Base-by-base conservation (phyloP, 2,888 invertebrate species). In the Cloeon dipterum region DNA sequence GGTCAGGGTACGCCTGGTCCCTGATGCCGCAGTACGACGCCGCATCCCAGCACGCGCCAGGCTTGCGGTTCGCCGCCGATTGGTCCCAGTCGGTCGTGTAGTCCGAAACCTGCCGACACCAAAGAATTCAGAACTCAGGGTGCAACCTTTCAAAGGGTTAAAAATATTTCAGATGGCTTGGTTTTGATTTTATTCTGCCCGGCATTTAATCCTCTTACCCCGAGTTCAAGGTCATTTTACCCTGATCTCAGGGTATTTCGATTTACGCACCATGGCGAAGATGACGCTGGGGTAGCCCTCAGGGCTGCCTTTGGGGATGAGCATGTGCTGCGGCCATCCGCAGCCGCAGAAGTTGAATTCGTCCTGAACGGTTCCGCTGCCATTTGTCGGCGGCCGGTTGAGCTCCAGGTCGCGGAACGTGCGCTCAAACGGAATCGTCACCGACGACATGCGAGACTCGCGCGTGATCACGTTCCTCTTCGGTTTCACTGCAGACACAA, bases 261-360 rank as follows among this genome's bases (percentile, higher is more conserved):
- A 50, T 42, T 55, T 48, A 3, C 55, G 50, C 20, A 55, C 44
- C 52, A 56, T 55, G 35, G 51, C 52, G 39, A 56, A 54, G 32
- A 55, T 47, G 34, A 50, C 47, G 40, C 49, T 51, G 5, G 42
- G 42, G 43, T 52, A 50, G 11, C 58, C 57, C 20, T 49, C 48
- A 2, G 49, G 38, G 0, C 45, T 42, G 0, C 67, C 67, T 42
- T 58, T 61, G 0, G 67, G 67, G 14, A 66, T 55, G 26, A 66
- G 56, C 59, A 67, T 60, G 50, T 68, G 66, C 41, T 66, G 63
- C 0, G 67, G 67, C 66, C 67, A 66, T 20, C 67, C 67, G 48
- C 85, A 86, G 41, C 83, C 83, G 58, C 85, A 86, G 65, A 77
- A 79, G 57, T 76, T 74, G 58, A 76, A 77, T 44, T 63, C 60